Percentiles rank a stretch among this genome's conserved stretches.
These are phyloP conservation scores for Drosophila pectinifera DNA, from an alignment of 1,140 invertebrate species.

Conservation along the genomic window DNA sequence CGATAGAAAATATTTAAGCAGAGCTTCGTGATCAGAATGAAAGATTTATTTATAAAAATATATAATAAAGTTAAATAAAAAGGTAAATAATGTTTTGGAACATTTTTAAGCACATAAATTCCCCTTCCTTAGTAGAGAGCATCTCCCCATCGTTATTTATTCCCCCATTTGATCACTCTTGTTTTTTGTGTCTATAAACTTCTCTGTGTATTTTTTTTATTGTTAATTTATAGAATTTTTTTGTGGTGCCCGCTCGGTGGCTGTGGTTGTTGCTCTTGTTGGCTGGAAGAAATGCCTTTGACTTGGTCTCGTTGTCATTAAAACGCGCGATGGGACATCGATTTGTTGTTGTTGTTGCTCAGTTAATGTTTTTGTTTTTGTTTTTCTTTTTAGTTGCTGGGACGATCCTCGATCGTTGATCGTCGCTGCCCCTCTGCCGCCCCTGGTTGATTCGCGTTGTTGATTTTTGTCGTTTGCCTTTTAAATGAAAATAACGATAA, in stretches of 20 bases:
- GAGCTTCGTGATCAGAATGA: too few relatives aligned
- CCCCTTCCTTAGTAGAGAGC: not conserved
- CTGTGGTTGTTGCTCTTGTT: slow-evolving; percentile 28
- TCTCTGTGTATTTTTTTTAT: slow-evolving; percentile 63
- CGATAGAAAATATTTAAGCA: too few relatives aligned
- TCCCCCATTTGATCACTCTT: slow-evolving; percentile 9
- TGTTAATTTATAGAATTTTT: slow-evolving; percentile 82
- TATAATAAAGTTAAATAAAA: too few relatives aligned
- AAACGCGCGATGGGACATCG: slow-evolving; percentile 82
- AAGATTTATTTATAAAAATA: too few relatives aligned
- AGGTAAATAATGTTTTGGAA: too few relatives aligned
- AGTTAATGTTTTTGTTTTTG: slow-evolving; percentile 31
- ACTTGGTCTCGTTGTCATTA: slow-evolving; percentile 78
- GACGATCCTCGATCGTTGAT: slow-evolving; percentile 32
- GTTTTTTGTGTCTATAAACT: slow-evolving; percentile 67
- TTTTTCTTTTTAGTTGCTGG: slow-evolving; percentile 26
- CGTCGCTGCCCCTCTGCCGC: slow-evolving; percentile 3
- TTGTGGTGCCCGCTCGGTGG: slow-evolving; percentile 30
- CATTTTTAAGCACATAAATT: too few relatives aligned
- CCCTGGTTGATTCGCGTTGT: slow-evolving; percentile 43
- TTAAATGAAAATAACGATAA: slow-evolving; percentile 83
- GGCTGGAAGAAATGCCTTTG: slow-evolving; percentile 68
- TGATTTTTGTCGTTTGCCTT: slow-evolving; percentile 82
- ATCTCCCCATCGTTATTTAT: slow-evolving; percentile 1
- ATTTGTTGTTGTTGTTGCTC: slow-evolving; percentile 53